phyloP scores from a whole-genome alignment of 2,888 invertebrate genomes.

The Nephrotoma flavescens region DNA sequence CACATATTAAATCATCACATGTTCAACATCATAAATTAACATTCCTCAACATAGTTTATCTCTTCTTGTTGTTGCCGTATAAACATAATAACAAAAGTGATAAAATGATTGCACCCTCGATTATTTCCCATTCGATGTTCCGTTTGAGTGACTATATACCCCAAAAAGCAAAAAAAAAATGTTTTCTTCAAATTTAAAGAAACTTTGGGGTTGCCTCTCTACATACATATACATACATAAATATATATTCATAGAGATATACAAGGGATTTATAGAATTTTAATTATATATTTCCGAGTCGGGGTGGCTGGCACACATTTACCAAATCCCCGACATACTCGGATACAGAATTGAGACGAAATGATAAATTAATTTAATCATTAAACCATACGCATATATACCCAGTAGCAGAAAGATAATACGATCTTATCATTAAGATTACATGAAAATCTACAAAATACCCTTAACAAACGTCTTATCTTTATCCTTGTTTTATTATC shows the following conservation, averaged over 20 bases:
- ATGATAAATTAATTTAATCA: background rate
- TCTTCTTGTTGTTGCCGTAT: background rate
- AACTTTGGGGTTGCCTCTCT: background rate
- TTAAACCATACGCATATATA: background rate
- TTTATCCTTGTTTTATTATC: background rate
- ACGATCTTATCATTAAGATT: background rate
- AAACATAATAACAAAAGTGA: background rate
- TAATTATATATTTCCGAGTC: background rate
- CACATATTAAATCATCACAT: background rate
- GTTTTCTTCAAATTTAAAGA: background rate
- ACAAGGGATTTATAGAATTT: background rate
- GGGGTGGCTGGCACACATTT: background rate
- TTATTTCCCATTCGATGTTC: background rate
- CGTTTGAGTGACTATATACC: background rate
- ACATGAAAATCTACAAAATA: background rate
- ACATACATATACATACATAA: background rate
- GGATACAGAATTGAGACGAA: background rate
- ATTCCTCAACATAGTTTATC: background rate
- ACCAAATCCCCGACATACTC: background rate
- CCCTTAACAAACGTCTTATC: background rate
- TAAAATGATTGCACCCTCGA: background rate
- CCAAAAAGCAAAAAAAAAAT: background rate
- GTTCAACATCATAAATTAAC: background rate
- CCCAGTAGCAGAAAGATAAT: background rate
- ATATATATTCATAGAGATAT: background rate